phyloP scores from a whole-genome alignment of 2,888 invertebrate genomes.

The Megaustenia siamemsis region DNA sequence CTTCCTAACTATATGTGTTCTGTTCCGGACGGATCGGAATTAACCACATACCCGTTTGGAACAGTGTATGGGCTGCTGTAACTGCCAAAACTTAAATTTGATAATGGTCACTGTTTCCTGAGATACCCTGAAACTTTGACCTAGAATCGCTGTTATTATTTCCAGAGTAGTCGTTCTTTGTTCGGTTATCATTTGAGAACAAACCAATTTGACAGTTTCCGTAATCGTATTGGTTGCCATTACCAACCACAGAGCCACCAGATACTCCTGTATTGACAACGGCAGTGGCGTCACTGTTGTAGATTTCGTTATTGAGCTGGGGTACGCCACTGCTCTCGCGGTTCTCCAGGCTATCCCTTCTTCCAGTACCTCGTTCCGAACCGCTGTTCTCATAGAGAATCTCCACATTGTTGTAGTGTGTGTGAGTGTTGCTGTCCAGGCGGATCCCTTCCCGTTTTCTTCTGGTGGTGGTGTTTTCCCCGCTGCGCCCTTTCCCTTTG shows the following conservation, averaged over 20 bases:
- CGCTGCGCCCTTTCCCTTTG: conserved; percentile 54
- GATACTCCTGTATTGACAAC: neutral
- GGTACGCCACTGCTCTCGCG: conserved; percentile 49
- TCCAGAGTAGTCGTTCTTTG: neutral
- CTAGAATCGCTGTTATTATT: neutral
- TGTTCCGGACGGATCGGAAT: neutral
- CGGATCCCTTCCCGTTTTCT: conserved; percentile 44
- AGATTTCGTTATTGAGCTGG: conserved; percentile 3
- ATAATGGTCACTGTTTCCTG: conserved; percentile 13
- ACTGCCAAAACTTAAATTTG: neutral
- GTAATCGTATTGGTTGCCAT: conserved; percentile 5
- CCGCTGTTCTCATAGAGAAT: conserved; percentile 31
- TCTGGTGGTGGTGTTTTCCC: neutral
- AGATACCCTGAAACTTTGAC: conserved; percentile 35
- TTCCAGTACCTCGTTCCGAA: neutral
- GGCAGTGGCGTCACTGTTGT: neutral
- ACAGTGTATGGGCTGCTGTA: conserved; percentile 34
- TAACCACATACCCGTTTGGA: conserved; percentile 37
- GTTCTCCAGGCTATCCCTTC: conserved; percentile 43
- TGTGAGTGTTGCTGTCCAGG: conserved; percentile 53
- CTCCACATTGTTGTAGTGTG: conserved; percentile 51
- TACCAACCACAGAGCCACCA: neutral
- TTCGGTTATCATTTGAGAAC: conserved; percentile 21
- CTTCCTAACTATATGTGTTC: conserved; percentile 32
- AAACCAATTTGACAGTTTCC: neutral